These are phyloP conservation scores for Oxystoma pomonae DNA, from an alignment of 2,888 invertebrate genomes.

Conservation along the genomic window DNA sequence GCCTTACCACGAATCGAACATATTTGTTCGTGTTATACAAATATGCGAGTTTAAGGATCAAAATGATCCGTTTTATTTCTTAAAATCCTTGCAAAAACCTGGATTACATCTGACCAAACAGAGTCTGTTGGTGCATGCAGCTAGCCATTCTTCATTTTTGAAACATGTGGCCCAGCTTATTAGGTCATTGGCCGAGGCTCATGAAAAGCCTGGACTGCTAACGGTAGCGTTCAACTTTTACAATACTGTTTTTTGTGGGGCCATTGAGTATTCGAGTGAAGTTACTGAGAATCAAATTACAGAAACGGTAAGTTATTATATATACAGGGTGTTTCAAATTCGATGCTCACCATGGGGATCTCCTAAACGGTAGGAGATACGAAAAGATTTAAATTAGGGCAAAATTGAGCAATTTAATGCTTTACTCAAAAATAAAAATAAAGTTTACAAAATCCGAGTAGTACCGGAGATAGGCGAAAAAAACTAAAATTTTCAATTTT, in stretches of 20 bases:
- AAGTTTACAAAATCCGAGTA: no score
- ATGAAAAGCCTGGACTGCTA: conserved; percentile 57
- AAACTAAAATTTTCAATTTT: no score
- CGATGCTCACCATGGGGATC: no score
- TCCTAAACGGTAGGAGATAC: no score
- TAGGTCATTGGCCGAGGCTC: conserved; percentile 55
- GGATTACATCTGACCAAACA: conserved; percentile 71
- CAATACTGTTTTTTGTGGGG: conserved; percentile 69
- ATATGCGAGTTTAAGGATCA: conserved; percentile 61
- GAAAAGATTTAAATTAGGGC: no score
- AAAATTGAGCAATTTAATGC: no score
- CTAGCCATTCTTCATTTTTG: conserved; percentile 58
- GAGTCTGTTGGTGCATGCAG: conserved; percentile 68
- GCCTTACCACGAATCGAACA: conserved; percentile 90
- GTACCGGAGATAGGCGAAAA: no score
- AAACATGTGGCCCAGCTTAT: conserved; percentile 60
- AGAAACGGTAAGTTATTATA: conserved; percentile 50
- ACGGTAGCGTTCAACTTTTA: conserved; percentile 78
- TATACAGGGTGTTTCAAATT: no score
- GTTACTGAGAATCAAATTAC: conserved; percentile 59
- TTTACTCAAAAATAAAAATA: no score
- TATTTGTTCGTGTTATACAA: conserved; percentile 80
- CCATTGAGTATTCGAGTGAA: conserved; percentile 55
- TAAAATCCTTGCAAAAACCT: conserved; percentile 67
- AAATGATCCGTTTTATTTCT: conserved; percentile 71